phyloP scores from a whole-genome alignment of 2,113 vertebrate genomes.

The Hemiprocne comata region DNA sequence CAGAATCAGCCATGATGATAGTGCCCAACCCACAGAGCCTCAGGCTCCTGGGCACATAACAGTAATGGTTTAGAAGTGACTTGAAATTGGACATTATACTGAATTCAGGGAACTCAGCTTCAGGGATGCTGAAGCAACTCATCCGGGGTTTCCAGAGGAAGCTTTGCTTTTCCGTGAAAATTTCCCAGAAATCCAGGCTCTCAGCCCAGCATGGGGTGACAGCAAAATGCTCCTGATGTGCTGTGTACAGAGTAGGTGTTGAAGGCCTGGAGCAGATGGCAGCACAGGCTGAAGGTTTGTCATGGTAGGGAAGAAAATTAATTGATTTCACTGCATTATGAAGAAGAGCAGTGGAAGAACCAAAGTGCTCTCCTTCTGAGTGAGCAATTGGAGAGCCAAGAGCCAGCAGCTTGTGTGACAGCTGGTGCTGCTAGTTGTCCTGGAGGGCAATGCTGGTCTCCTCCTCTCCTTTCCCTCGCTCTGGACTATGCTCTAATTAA shows the following conservation, averaged over 20 bases:
- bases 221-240: neutral
- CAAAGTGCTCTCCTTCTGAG: neutral
- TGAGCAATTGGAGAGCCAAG: neutral
- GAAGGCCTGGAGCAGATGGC: neutral
- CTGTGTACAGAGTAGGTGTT: neutral
- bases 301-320: neutral
- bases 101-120: neutral
- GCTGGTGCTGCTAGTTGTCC: conserved; percentile 43
- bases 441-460: conserved; percentile 2
- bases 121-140: neutral
- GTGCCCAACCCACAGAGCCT: neutral
- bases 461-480: neutral
- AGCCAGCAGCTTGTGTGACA: conserved; percentile 60
- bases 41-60: neutral
- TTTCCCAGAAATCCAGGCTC: neutral
- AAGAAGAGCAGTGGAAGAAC: neutral
- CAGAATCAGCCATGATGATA: neutral
- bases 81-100: neutral
- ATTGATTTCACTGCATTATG: neutral
- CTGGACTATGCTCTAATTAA: conserved; percentile 22
- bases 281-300: neutral
- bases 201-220: neutral
- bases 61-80: neutral
- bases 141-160: neutral
- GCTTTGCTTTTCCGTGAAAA: neutral